These are phyloP conservation scores for Pachymerium ferrugineum DNA, from an alignment of 2,888 invertebrate species.

Conservation along the genomic window DNA sequence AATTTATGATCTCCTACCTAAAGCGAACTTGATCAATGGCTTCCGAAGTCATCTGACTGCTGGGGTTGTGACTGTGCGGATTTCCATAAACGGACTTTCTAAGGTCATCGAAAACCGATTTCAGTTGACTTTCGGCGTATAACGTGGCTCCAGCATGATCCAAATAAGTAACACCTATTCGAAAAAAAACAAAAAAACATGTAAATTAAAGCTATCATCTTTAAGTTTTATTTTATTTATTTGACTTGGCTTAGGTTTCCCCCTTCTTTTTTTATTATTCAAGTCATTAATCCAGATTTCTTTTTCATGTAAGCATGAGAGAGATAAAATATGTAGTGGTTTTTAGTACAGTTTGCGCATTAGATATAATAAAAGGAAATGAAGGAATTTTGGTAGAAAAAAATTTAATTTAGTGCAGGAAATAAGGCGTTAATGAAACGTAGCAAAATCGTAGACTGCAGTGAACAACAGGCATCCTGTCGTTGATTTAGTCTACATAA, in stretches of 20 bases:
- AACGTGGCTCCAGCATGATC: constrained; percentile 85
- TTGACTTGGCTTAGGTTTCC: too few relatives aligned
- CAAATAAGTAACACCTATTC: constrained; percentile 57
- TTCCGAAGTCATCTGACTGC: constrained; percentile 74
- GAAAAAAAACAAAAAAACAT: neutral
- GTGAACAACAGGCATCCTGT: neutral
- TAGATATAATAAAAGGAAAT: too few relatives aligned
- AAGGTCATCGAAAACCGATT: constrained; percentile 60
- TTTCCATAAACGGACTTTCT: constrained; percentile 73
- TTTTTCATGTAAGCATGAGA: too few relatives aligned
- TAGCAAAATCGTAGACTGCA: neutral
- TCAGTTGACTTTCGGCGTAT: constrained; percentile 70
- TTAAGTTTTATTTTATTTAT: too few relatives aligned
- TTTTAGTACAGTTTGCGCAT: neutral
- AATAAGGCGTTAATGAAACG: constrained; percentile 25
- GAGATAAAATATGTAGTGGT: neutral
- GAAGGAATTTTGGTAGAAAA: constrained; percentile 3
- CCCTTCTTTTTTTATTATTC: too few relatives aligned
- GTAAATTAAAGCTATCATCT: neutral
- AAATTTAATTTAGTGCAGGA: constrained; percentile 28
- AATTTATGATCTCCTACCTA: constrained; percentile 52
- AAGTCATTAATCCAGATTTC: too few relatives aligned
- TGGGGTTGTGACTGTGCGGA: constrained; percentile 71
- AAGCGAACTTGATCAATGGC: constrained; percentile 75
- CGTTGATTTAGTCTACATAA: neutral